Percentiles rank a stretch among this genome's conserved stretches.
phyloP scores from a whole-genome alignment of 2,113 vertebrate species.

The Rhineura floridana region DNA sequence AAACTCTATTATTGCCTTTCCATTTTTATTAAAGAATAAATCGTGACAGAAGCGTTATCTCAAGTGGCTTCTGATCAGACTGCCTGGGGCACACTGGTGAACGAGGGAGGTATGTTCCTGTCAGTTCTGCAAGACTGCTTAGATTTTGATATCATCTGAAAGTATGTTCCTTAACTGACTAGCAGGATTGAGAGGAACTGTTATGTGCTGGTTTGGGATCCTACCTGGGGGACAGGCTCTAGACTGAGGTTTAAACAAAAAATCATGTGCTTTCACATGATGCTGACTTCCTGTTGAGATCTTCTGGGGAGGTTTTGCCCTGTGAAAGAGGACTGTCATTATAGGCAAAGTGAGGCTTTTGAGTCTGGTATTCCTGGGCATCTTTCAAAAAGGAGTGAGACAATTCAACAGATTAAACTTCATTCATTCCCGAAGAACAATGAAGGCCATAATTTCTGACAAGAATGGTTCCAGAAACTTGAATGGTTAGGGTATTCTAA shows the following conservation, averaged over 20 bases:
- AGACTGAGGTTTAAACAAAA: background rate
- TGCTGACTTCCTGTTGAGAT: background rate
- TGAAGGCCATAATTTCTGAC: too few species aligned
- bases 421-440: too few species aligned
- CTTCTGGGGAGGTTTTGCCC: background rate
- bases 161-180: background rate
- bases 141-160: background rate
- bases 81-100: background rate
- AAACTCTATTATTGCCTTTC: constrained; percentile 44
- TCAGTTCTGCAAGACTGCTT: background rate
- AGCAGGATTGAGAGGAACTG: background rate
- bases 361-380: too few species aligned
- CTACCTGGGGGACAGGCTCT: background rate
- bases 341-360: too few species aligned
- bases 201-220: background rate
- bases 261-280: background rate
- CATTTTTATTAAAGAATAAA: constrained; percentile 50
- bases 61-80: background rate
- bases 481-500: too few species aligned
- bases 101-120: background rate
- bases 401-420: too few species aligned
- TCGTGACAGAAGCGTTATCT: background rate
- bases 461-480: too few species aligned
- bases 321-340: too few species aligned
- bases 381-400: too few species aligned